Evolutionary conservation across 53 echinoderm and acorn worm species (phyloP).

Genomic region (Holothuria scabra): DNA sequence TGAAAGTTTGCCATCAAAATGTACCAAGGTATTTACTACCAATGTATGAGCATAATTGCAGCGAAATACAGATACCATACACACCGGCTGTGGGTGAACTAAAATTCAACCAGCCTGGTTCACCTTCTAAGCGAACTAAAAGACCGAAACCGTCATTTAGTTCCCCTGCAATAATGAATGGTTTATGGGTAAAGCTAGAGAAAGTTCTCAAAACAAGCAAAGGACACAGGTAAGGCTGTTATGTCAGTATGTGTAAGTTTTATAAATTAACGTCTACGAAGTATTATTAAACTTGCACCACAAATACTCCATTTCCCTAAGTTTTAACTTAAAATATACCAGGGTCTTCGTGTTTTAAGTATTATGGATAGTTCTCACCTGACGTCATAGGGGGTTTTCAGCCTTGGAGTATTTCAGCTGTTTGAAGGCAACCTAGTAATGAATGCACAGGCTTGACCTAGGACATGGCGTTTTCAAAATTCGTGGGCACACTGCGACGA

Average conservation of each 20-base stretch:
- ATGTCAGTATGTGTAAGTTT: not conserved
- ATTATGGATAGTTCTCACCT: no score
- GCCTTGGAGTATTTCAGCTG: no score
- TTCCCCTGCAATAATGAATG: constrained; percentile 30
- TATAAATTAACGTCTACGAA: no score
- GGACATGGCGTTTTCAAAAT: no score
- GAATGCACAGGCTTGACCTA: no score
- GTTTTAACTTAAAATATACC: no score
- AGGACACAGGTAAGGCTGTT: not conserved
- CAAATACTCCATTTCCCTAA: no score
- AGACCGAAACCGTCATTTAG: constrained; percentile 8
- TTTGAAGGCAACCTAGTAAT: no score
- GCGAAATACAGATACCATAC: constrained; percentile 31
- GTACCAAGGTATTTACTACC: constrained; percentile 4
- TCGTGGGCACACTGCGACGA: no score
- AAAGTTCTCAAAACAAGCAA: not conserved
- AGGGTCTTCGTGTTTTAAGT: no score
- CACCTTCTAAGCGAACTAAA: constrained; percentile 1
- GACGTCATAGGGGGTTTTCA: no score
- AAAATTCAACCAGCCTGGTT: not conserved
- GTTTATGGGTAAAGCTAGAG: constrained; percentile 27
- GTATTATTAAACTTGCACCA: not conserved
- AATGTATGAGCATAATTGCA: not conserved
- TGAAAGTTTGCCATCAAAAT: constrained; percentile 27
- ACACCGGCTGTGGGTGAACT: not conserved